phyloP scores from a whole-genome alignment of 2,797 vertebrate species.

The Phoebastria nigripes region DNA sequence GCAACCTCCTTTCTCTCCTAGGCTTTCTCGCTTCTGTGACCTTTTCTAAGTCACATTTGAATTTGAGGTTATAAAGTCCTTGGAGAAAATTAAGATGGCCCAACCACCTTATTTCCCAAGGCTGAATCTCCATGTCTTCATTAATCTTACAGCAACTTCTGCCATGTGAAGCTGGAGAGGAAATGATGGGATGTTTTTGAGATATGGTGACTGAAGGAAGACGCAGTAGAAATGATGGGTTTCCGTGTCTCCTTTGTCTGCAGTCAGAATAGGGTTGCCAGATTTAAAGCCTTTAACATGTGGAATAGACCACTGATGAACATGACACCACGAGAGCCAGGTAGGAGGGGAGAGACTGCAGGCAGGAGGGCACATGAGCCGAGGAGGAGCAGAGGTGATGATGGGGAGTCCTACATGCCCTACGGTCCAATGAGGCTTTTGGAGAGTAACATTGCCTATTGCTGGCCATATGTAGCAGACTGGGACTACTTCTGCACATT shows the following conservation, averaged over 20 bases:
- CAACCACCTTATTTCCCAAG: not conserved
- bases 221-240: rapidly evolving
- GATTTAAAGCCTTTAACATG: not conserved
- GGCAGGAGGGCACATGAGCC: rapidly evolving
- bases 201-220: not conserved
- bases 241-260: not conserved
- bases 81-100: not conserved
- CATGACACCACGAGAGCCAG: not conserved
- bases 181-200: not conserved
- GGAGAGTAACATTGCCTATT: not conserved
- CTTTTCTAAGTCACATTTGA: conserved; percentile 16
- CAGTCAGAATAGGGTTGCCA: not conserved
- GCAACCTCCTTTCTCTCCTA: not conserved
- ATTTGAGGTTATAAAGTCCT: conserved; percentile 4
- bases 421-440: not conserved
- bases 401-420: no score
- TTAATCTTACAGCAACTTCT: not conserved
- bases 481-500: not conserved
- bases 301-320: not conserved
- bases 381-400: not conserved
- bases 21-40: not conserved
- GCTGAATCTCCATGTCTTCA: not conserved
- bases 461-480: rapidly evolving
- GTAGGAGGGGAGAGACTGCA: not conserved
- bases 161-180: not conserved